phyloP scores from a whole-genome alignment of 2,113 vertebrate species.

The Cyprinodon variegatus region DNA sequence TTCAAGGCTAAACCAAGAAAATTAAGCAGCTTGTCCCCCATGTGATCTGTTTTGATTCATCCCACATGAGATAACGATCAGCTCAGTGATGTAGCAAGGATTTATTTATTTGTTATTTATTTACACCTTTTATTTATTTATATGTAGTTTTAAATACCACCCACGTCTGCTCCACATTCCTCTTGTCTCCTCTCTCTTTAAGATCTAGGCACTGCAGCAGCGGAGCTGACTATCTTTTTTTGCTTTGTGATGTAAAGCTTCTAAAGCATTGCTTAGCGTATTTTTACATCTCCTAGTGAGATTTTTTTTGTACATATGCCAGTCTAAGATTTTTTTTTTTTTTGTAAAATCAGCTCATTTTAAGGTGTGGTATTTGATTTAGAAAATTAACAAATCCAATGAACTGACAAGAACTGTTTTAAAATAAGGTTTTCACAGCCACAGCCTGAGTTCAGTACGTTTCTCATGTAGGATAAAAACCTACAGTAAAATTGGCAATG shows the following conservation, averaged over 20 bases:
- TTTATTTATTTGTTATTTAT: slow-evolving; percentile 75
- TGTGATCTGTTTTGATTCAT: slow-evolving; percentile 64
- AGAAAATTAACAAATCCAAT: slow-evolving; percentile 10
- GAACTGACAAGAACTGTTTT: neutral
- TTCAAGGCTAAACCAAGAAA: slow-evolving; percentile 56
- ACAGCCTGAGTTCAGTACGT: no score
- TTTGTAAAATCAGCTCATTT: slow-evolving; percentile 8
- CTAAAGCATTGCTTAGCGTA: slow-evolving; percentile 65
- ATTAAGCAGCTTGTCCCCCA: slow-evolving; percentile 59
- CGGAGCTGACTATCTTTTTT: slow-evolving; percentile 73
- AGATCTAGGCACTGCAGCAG: slow-evolving; percentile 68
- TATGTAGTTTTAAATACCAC: slow-evolving; percentile 80
- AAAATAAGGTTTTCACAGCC: no score
- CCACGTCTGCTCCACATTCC: slow-evolving; percentile 78
- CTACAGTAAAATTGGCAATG: neutral
- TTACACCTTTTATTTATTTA: slow-evolving; percentile 77
- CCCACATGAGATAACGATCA: slow-evolving; percentile 66
- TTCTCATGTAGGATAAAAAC: no score
- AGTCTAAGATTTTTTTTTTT: slow-evolving; percentile 39
- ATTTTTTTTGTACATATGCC: slow-evolving; percentile 51
- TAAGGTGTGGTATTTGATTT: slow-evolving; percentile 1
- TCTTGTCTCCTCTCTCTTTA: slow-evolving; percentile 68
- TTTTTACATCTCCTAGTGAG: slow-evolving; percentile 70
- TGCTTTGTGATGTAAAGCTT: slow-evolving; percentile 76
- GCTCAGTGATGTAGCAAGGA: slow-evolving; percentile 63